Conservation (phyloP, 2,113 vertebrate genomes). For the Elephas maximus region DNA sequence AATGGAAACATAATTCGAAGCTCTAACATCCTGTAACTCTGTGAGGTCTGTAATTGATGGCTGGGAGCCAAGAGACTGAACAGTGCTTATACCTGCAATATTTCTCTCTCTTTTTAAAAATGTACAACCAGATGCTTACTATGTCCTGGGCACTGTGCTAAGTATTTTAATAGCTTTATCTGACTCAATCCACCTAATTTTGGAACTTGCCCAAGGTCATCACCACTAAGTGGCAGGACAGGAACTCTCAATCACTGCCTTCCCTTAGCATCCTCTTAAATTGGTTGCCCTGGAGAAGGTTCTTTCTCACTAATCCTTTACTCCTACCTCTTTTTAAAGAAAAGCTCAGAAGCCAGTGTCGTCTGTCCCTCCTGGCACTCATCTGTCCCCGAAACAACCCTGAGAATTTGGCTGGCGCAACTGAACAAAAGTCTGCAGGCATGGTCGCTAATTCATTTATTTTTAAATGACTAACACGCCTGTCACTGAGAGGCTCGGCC, state of each 20-base stretch:
- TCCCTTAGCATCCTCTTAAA: neutral
- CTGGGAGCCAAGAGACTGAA: slow-evolving; percentile 7
- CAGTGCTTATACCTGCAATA: slow-evolving; percentile 43
- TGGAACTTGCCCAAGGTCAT: neutral
- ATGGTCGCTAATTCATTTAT: neutral
- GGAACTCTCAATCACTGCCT: neutral
- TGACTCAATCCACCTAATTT: neutral
- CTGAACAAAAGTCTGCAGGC: slow-evolving; percentile 19
- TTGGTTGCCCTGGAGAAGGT: neutral
- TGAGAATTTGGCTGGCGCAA: slow-evolving; percentile 38
- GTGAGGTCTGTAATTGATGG: slow-evolving; percentile 39
- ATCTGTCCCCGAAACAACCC: neutral
- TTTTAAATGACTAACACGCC: neutral
- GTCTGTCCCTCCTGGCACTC: neutral
- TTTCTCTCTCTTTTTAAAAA: slow-evolving; percentile 26
- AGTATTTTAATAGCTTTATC: slow-evolving; percentile 31
- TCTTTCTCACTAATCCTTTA: neutral
- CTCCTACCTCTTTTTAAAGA: neutral
- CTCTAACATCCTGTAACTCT: slow-evolving; percentile 28
- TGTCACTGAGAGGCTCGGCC: too few species aligned
- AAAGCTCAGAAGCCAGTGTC: neutral
- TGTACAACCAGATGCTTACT: neutral
- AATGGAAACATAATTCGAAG: slow-evolving; percentile 54
- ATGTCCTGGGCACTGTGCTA: neutral
- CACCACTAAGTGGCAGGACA: neutral